Conservation (phyloP, 2,888 invertebrate genomes). For the Drosophila merina region DNA sequence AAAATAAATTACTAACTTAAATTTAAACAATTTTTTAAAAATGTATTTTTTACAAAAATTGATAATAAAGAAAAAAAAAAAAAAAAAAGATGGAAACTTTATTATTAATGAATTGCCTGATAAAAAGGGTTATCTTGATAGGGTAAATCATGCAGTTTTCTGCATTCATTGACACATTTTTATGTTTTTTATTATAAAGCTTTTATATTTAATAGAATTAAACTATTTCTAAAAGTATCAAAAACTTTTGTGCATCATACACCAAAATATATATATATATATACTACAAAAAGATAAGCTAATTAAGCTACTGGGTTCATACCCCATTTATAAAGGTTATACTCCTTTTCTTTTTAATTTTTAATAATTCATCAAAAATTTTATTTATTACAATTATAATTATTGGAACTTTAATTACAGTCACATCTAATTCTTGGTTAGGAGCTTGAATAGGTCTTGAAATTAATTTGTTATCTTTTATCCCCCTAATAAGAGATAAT, state of each 20-base stretch:
- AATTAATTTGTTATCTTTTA: constrained; percentile 85
- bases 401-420: constrained; percentile 84
- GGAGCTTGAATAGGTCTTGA: constrained; percentile 84
- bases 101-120: constrained; percentile 67
- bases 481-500: constrained; percentile 85
- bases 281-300: constrained; percentile 85
- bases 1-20: constrained; percentile 22
- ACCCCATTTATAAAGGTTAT: constrained; percentile 84
- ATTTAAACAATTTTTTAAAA: constrained; percentile 17
- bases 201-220: constrained; percentile 86
- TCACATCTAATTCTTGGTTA: constrained; percentile 84
- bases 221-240: constrained; percentile 85
- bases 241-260: constrained; percentile 84
- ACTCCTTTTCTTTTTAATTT: constrained; percentile 85
- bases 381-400: constrained; percentile 85
- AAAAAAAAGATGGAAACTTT: constrained; percentile 1
- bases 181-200: constrained; percentile 19
- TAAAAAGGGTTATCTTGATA: constrained; percentile 87
- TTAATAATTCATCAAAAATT: constrained; percentile 84
- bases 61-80: constrained; percentile 46
- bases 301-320: constrained; percentile 85
- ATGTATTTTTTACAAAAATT: constrained; percentile 28
- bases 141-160: constrained; percentile 78
- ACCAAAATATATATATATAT: constrained; percentile 85
- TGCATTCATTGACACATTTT: constrained; percentile 10